Base-by-base conservation (phyloP, 2,888 invertebrate genomes). In the Lordiphosa fenestrarum region DNA sequence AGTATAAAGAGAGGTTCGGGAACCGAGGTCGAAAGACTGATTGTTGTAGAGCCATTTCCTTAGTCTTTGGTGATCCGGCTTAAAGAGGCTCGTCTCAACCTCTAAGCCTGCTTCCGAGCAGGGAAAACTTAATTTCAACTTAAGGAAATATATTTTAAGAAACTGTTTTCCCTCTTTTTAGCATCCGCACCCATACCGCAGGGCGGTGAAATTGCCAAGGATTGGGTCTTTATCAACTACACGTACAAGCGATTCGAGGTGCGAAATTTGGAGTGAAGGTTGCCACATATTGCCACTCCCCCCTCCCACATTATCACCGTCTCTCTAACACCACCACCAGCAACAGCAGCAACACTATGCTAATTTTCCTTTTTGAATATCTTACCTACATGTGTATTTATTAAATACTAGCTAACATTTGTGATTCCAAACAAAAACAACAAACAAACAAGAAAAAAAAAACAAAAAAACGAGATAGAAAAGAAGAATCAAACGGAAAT, bases 181-280 rank as follows among this genome's bases (percentile, higher is more conserved):
- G 95, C 96, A 85, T 94, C 96, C 64, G 96, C 96, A 66, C 96
- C 97, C 37, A 92, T 95, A 87, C 93, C 95, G 59, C 96, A 96
- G 90, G 97, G 97, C 87, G 96, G 96, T 67, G 97, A 97, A 90
- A 95, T 95, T 85, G 95, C 96, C 90, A 98, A 98, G 91, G 98
- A 99, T 92, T 99, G 99, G 97, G 99, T 99, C 80, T 99, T 99
- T 91, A 98, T 99, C 89, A 99, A 99, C 91, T 99, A 99, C 91
- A 99, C 99, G 66, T 99, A 98, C 92, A 98, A 99, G 90, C 93
- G 99, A 80, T 99, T 99, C 91, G 99, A 99, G 91, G 98, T 88
- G 68, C 85, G 88, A 69, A 88, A 88, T 71, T 66, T 88, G 71
- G 88, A 88, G 74, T 88, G 82, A 87, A 81, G 59, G 66, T 71